These are phyloP conservation scores for Oreochromis grahami DNA, from an alignment of 2,797 vertebrate species.

Conservation along the genomic window DNA sequence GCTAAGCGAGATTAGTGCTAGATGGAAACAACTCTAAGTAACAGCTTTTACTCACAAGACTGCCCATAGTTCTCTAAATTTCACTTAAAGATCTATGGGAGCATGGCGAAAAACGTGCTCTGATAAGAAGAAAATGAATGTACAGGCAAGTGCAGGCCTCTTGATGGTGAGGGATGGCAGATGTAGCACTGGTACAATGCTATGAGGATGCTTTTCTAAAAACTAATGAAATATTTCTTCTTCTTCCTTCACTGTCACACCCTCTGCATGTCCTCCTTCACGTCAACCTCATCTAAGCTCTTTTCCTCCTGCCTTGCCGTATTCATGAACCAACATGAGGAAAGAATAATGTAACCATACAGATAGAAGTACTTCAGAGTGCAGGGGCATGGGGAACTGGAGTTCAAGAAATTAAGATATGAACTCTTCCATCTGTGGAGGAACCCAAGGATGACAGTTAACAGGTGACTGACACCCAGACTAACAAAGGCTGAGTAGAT, in stretches of 20 bases:
- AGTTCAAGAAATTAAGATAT: not conserved
- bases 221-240: not conserved
- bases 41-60: not conserved
- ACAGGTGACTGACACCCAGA: not conserved
- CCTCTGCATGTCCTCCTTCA: not conserved
- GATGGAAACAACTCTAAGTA: not conserved
- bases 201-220: not conserved
- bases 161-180: not conserved
- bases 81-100: not conserved
- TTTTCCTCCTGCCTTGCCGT: not conserved
- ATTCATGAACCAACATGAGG: not conserved
- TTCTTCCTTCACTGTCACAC: rapidly evolving
- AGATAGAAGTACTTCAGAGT: not conserved
- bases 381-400: rapidly evolving
- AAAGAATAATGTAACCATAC: not conserved
- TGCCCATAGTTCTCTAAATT: not conserved
- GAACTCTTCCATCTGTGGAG: not conserved
- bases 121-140: not conserved
- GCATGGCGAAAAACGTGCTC: not conserved
- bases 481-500: not conserved
- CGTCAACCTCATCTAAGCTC: not conserved
- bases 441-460: not conserved
- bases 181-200: not conserved
- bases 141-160: not conserved
- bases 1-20: not conserved